These are phyloP conservation scores for Flexamia atlantica DNA, from an alignment of 2,888 invertebrate species.

Conservation along the genomic window DNA sequence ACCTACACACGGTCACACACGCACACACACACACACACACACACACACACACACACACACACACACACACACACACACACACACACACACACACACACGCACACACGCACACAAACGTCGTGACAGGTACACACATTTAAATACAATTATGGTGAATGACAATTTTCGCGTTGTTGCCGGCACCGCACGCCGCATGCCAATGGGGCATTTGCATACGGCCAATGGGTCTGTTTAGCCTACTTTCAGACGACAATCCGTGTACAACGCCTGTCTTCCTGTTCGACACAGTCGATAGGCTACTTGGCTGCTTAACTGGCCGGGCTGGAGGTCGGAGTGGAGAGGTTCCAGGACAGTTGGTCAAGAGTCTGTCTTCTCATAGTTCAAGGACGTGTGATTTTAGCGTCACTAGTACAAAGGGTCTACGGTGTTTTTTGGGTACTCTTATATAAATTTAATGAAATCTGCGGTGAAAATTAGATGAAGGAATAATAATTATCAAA, in stretches of 20 bases:
- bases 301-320: background rate
- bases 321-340: background rate
- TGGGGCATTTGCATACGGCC: conserved; percentile 52
- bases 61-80: background rate
- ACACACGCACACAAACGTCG: conserved; percentile 10
- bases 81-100: conserved; percentile 9
- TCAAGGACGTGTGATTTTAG: background rate
- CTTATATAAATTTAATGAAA: too few species aligned
- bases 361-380: conserved; percentile 13
- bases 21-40: conserved; percentile 8
- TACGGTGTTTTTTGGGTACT: too few species aligned
- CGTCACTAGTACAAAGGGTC: too few species aligned
- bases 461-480: too few species aligned
- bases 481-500: too few species aligned
- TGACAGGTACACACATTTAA: conserved; percentile 48
- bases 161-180: conserved; percentile 53
- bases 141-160: conserved; percentile 56
- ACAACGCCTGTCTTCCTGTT: background rate
- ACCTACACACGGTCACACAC: background rate
- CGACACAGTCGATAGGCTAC: background rate
- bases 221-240: conserved; percentile 54
- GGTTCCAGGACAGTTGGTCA: background rate
- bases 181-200: conserved; percentile 30
- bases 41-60: background rate
- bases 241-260: conserved; percentile 23